Evolutionary conservation across 2,888 invertebrate genomes (phyloP), one percentile per base, ranked within the genome.

Genomic region (Stomorhina lunata): DNA sequence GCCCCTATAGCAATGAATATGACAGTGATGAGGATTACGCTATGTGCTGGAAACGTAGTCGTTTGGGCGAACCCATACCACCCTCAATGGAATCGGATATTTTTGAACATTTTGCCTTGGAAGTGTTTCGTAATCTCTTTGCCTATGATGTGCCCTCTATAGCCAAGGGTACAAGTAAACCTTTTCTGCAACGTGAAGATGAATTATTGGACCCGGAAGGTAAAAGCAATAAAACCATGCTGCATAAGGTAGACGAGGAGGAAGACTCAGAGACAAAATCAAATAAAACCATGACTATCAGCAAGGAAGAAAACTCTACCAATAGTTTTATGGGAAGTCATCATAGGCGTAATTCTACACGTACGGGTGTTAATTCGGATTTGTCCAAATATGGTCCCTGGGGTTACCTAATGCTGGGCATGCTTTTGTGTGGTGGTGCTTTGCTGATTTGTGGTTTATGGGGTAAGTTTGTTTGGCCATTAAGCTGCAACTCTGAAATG

Each of bases 401-500:
- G 95, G 95, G 95, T 85, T 95, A 95, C 87, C 92, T 95, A 40
- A 94, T 95, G 89, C 92, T 95, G 69, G 95, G 94, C 65, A 94
- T 95, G 93, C 91, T 95, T 43, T 92, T 95, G 84, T 95, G 94
- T 88, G 94, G 94, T 22, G 93, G 94, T 10, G 93, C 95, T 45
- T 92, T 95, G 85, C 93, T 95, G 92, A 93, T 95, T 90, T 95
- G 95, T 86, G 92, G 95, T 17, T 92, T 95, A 84, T 95, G 95
- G 94, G 95, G 91, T 91, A 88, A 86, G 90, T 87, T 17, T 45
- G 0, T n/a, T 9, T 61, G 25, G 25, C n/a, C n/a, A 40, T 53
- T 25, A 9, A 22, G 1, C 22, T 10, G 3, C 17, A 32, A 45
- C 57, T 34, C 50, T 17, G 15, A 43, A 17, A 50, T 27, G 1